Percentiles rank a stretch among this genome's conserved stretches.
Evolutionary conservation across 2,888 invertebrate genomes (phyloP).

Genomic region (Caenorhabditis uteleia): DNA sequence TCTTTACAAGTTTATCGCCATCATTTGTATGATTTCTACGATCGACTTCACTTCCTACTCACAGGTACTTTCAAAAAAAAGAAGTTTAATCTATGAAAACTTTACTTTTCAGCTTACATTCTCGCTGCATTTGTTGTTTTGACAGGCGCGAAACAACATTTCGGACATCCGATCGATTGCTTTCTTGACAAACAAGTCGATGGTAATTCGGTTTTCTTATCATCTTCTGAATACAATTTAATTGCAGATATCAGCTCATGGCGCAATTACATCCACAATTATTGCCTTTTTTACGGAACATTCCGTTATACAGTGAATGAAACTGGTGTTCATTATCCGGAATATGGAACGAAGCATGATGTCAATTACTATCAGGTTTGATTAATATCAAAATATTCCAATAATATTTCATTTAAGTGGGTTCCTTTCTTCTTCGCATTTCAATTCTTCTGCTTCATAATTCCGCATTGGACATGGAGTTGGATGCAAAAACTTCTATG

Average conservation of each 20-base stretch:
- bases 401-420: constrained; percentile 17
- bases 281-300: constrained; percentile 40
- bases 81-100: not conserved
- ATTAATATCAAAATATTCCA: no score
- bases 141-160: constrained; percentile 38
- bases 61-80: constrained; percentile 1
- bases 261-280: constrained; percentile 31
- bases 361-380: constrained; percentile 29
- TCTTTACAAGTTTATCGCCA: constrained; percentile 13
- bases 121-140: constrained; percentile 31
- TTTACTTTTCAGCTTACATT: constrained; percentile 22
- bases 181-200: constrained; percentile 32
- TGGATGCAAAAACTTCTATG: constrained; percentile 34
- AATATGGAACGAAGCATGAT: constrained; percentile 9
- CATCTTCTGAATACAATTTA: not conserved
- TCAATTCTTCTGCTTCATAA: constrained; percentile 35
- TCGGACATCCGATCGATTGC: constrained; percentile 46
- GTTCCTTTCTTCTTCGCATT: constrained; percentile 41
- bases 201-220: constrained; percentile 7
- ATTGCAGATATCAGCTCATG: constrained; percentile 29
- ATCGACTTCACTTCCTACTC: constrained; percentile 26
- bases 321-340: constrained; percentile 5
- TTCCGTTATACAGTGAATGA: constrained; percentile 22
- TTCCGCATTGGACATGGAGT: constrained; percentile 37
- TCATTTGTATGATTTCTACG: constrained; percentile 31